A percentile compares a stretch with the other conserved stretches of the same genome.
These are phyloP conservation scores for Mycetomoellerius zeteki DNA, from an alignment of 1,140 invertebrate species.

Conservation along the genomic window DNA sequence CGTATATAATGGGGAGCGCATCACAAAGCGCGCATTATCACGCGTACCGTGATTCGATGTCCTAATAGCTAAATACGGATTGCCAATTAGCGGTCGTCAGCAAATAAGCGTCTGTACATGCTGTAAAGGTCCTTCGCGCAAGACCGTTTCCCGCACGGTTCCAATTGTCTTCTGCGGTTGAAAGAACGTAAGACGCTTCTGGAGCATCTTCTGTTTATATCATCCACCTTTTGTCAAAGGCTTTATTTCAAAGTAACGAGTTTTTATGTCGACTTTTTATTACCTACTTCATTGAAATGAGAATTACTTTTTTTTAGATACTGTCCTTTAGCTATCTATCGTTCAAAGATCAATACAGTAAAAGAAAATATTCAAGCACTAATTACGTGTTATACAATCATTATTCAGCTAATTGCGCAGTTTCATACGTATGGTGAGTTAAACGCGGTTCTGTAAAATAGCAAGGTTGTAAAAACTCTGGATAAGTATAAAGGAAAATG, in stretches of 20 bases:
- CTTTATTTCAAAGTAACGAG: neutral
- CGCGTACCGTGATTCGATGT: constrained; percentile 57
- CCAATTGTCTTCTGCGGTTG: neutral
- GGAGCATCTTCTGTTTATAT: neutral
- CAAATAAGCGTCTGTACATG: constrained; percentile 26
- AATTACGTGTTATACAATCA: constrained; percentile 4
- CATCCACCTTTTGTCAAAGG: neutral
- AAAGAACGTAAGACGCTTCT: neutral
- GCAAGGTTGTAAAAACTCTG: neutral
- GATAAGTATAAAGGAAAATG: neutral
- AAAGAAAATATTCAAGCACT: neutral
- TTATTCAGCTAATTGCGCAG: constrained; percentile 12
- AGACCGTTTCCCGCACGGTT: neutral
- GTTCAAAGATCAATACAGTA: neutral
- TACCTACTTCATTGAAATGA: neutral
- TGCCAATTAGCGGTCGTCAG: constrained; percentile 66
- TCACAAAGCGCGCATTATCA: constrained; percentile 72
- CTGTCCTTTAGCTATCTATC: neutral
- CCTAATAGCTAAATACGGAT: constrained; percentile 56
- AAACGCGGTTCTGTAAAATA: neutral
- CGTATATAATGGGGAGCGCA: constrained; percentile 49
- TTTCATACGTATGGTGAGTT: neutral
- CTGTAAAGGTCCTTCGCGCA: neutral
- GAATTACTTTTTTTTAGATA: neutral
- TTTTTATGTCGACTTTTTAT: neutral